A percentile compares a stretch with the other conserved stretches of the same genome.
These are phyloP conservation scores for Sclerurus mexicanus DNA, from an alignment of 2,113 vertebrate species.

Conservation along the genomic window DNA sequence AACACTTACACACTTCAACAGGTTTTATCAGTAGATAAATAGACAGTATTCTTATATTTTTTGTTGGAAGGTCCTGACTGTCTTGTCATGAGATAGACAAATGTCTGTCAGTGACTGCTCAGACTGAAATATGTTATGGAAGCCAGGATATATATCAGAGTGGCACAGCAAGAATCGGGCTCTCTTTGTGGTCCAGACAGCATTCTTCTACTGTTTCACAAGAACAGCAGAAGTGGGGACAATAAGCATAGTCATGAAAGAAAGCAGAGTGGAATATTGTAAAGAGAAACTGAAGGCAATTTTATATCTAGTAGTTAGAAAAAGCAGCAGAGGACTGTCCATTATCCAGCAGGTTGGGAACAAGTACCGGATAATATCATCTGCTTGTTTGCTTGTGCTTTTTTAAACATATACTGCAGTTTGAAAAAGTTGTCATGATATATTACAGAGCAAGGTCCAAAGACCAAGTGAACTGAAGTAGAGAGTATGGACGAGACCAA, in stretches of 20 bases:
- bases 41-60: background rate
- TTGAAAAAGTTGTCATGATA: background rate
- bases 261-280: background rate
- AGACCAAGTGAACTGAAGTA: background rate
- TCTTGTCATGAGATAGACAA: background rate
- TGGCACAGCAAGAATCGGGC: fast-evolving
- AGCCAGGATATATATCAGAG: background rate
- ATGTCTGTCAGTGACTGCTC: background rate
- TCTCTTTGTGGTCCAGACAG: background rate
- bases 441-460: background rate
- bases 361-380: fast-evolving
- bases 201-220: background rate
- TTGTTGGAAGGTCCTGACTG: background rate
- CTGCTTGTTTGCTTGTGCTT: background rate
- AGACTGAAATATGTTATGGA: background rate
- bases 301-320: background rate
- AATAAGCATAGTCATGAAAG: background rate
- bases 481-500: background rate
- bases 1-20: background rate
- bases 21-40: background rate
- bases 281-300: background rate
- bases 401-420: background rate
- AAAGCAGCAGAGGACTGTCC: background rate
- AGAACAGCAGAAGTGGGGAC: background rate
- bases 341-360: background rate